Base-by-base conservation (phyloP, 2,113 vertebrate genomes). In the Odontophorus gujanensis region DNA sequence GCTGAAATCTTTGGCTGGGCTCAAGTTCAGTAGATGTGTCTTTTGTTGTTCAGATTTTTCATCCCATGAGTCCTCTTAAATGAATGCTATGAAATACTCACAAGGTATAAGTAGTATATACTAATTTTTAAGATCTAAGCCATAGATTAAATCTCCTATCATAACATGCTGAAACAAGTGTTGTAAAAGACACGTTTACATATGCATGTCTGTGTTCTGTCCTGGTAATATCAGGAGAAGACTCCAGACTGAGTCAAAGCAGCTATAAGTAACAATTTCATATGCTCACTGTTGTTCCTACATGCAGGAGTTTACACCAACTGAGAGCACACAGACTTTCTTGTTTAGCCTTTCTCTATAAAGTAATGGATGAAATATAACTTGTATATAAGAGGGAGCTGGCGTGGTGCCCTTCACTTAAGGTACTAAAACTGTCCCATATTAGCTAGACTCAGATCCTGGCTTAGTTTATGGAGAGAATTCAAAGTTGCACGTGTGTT, bases 141-240 rank as follows among this genome's bases (percentile, higher is more conserved):
- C 9, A 3, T 57, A 17, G 38, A 50, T 89, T 94, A 92, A 63
- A 76, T 73, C 4, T 42, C 76, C 34, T 68, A 34, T 40, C 30
- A 36, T 45, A 62, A 53, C 92, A 91, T 81, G 45, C 75, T 94
- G 92, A 55, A 66, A 45, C 9, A 48, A 48, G n/a, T 66, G 30
- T 43, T 91, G 45, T 73, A 80, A 80, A 85, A 76, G 48, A 43
- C 32, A 90, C 47, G 38, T 77, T 87, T 91, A 66, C 14, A 9
- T 80, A 17, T 58, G 22, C 30, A 83, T 68, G 38, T 90, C 90
- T 95, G 87, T 67, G 3, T 94, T 93, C 17, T 86, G 17, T 96
- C 47, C 47, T 85, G 8, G 18, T 69, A 30, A 21, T 82, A 72
- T 85, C 85, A 85, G 48, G 8, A 76, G 51, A 21, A 79, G 78